Conservation (phyloP, 2,888 invertebrate genomes). For the Ornithoptera alexandrae region DNA sequence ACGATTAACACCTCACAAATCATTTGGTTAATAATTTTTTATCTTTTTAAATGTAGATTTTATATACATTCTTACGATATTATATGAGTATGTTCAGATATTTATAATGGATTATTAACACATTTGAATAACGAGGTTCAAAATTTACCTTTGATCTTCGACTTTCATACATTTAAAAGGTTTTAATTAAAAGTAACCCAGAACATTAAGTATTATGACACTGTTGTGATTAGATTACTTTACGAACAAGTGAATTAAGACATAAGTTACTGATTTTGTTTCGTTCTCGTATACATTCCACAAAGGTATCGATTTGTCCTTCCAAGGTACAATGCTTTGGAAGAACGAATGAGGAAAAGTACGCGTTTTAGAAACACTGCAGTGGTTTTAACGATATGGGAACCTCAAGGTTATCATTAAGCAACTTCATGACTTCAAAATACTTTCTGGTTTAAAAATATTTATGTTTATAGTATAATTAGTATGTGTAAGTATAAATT, state of each 20-base stretch:
- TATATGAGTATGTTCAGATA: background rate
- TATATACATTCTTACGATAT: too few species aligned
- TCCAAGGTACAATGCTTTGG: background rate
- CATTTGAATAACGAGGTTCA: background rate
- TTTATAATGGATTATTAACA: background rate
- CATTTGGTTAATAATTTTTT: too few species aligned
- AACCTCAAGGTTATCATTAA: background rate
- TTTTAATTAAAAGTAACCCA: background rate
- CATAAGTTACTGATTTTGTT: slow-evolving; percentile 11
- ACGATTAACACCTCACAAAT: too few species aligned
- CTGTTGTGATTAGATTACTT: background rate
- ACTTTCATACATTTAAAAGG: background rate
- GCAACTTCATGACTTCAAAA: background rate
- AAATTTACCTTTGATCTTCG: background rate
- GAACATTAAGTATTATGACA: background rate
- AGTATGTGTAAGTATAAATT: too few species aligned
- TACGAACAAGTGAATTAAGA: background rate
- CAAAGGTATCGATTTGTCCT: slow-evolving; percentile 12
- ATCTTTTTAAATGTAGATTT: too few species aligned
- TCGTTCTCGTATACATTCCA: slow-evolving; percentile 7
- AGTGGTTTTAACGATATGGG: too few species aligned
- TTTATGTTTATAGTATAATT: too few species aligned
- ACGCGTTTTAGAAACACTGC: too few species aligned
- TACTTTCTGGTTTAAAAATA: too few species aligned
- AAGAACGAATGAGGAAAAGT: background rate